Percentiles rank a stretch among this genome's conserved stretches.
Evolutionary conservation across 2,113 vertebrate genomes (phyloP).

Genomic region (Colius striatus): DNA sequence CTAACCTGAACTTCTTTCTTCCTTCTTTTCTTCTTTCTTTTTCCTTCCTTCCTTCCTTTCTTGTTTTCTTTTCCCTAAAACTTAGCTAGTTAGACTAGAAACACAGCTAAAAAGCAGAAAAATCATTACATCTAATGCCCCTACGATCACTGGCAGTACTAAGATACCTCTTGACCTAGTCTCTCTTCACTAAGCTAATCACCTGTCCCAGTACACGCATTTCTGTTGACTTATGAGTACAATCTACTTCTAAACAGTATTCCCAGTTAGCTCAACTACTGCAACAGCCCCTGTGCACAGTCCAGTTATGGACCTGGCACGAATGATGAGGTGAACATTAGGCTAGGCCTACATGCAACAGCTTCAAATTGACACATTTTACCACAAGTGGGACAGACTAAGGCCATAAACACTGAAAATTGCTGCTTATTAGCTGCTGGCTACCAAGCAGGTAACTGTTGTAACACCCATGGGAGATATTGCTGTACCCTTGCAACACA

Average conservation of each 20-base stretch:
- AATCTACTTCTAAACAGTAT: not conserved
- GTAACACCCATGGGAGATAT: not conserved
- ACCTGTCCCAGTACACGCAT: not conserved
- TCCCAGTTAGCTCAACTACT: not conserved
- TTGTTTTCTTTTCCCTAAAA: not conserved
- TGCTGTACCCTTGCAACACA: not conserved
- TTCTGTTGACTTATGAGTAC: not conserved
- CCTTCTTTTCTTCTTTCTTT: not conserved
- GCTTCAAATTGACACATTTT: not conserved
- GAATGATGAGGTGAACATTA: not conserved
- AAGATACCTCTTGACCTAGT: not conserved
- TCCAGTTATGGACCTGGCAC: not conserved
- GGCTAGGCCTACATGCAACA: not conserved
- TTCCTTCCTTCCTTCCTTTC: not conserved
- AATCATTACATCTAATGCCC: not conserved
- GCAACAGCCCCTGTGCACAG: not conserved
- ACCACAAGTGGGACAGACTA: not conserved
- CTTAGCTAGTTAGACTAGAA: not conserved
- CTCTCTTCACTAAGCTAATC: not conserved
- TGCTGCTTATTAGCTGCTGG: not conserved
- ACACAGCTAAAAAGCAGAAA: not conserved
- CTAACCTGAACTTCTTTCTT: not conserved
- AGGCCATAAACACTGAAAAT: not conserved
- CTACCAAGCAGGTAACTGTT: not conserved
- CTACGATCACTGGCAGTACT: not conserved